Evolutionary conservation across 2,797 vertebrate species (phyloP).

Genomic region (Tauraco hartlaubi): DNA sequence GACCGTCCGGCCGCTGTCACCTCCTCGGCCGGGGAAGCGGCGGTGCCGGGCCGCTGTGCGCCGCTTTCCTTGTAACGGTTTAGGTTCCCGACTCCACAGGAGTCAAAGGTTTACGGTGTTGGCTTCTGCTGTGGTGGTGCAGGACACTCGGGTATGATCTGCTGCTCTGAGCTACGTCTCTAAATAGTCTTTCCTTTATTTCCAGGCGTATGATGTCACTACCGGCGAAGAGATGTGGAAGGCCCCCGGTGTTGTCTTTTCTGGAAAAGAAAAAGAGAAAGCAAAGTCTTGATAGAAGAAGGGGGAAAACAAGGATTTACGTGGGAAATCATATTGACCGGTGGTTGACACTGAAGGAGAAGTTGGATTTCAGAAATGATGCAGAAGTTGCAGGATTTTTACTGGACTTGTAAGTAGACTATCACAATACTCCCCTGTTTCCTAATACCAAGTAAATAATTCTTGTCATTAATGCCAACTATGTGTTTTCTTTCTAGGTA

Average conservation of each 20-base stretch:
- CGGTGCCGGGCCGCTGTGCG: background rate
- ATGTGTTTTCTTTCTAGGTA: background rate
- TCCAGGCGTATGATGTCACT: background rate
- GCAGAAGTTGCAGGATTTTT: slow-evolving; percentile 29
- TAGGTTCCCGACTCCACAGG: accelerated
- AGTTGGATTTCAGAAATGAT: background rate
- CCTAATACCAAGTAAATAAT: background rate
- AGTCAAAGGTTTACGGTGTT: accelerated
- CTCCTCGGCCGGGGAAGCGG: too few species aligned
- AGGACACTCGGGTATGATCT: accelerated
- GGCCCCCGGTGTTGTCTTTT: background rate
- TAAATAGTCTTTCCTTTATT: background rate
- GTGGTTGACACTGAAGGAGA: background rate
- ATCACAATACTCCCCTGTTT: background rate
- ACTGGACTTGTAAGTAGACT: slow-evolving; percentile 16
- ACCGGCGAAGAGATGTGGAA: background rate
- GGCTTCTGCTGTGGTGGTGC: accelerated
- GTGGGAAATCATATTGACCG: slow-evolving; percentile 1
- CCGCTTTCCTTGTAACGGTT: too few species aligned
- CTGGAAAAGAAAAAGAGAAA: slow-evolving; percentile 52
- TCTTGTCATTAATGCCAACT: background rate
- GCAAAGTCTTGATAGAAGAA: slow-evolving; percentile 7
- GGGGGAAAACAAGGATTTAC: slow-evolving; percentile 18
- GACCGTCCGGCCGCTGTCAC: background rate
- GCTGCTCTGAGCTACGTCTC: background rate